Evolutionary conservation across 2,113 vertebrate genomes (phyloP).

Genomic region (Apus apus): DNA sequence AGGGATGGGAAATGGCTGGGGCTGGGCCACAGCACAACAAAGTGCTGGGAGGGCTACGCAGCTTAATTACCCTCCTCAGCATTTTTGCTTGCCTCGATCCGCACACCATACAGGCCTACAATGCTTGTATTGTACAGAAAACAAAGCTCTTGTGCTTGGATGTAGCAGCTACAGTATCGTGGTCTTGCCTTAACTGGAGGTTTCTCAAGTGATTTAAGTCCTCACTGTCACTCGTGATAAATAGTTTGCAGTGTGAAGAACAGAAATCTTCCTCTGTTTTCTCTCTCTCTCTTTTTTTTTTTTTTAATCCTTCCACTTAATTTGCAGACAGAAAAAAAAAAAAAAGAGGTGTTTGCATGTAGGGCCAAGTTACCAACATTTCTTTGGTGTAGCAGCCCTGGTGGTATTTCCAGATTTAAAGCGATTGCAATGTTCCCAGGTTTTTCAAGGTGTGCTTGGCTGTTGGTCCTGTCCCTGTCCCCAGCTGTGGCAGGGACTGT

Average conservation of each 20-base stretch:
- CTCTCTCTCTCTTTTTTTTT: fast-evolving
- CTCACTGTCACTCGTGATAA: neutral
- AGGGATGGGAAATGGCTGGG: neutral
- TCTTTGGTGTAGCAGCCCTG: neutral
- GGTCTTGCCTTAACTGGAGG: neutral
- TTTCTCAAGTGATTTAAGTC: neutral
- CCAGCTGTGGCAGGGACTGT: neutral
- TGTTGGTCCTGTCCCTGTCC: neutral
- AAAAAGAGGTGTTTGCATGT: neutral
- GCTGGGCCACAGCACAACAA: too few species aligned
- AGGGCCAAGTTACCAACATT: neutral
- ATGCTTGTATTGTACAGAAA: neutral
- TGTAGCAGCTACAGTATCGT: neutral
- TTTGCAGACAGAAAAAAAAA: neutral
- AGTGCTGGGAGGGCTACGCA: neutral
- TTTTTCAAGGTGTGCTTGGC: neutral
- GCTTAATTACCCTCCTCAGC: neutral
- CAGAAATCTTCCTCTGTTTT: neutral
- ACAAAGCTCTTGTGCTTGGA: neutral
- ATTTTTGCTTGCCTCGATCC: neutral
- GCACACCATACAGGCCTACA: neutral
- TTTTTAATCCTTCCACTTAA: neutral
- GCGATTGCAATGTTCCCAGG: neutral
- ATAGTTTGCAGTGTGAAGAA: neutral
- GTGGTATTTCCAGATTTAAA: neutral